Evolutionary conservation across 2,797 vertebrate genomes (phyloP).

Genomic region (Thunnus albacares): DNA sequence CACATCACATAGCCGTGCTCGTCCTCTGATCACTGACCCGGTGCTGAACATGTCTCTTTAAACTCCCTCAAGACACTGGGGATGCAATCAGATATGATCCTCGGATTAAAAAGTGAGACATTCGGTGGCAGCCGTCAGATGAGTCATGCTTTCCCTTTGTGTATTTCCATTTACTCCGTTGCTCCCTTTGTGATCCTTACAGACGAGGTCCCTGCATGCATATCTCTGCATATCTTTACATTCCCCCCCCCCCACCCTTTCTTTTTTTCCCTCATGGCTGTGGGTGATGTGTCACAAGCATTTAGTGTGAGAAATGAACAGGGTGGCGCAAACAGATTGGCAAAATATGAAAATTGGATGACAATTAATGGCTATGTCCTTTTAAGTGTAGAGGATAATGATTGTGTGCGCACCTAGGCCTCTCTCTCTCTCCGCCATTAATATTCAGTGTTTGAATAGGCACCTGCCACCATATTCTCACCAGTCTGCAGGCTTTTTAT

Average conservation of each 20-base stretch:
- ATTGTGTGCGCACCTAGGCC: constrained; percentile 48
- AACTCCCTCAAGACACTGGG: constrained; percentile 59
- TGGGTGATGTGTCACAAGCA: constrained; percentile 57
- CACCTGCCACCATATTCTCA: constrained; percentile 74
- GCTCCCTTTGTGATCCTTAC: constrained; percentile 54
- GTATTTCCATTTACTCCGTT: constrained; percentile 47
- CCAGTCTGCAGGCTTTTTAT: constrained; percentile 68
- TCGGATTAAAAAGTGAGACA: constrained; percentile 52
- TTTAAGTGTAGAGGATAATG: constrained; percentile 72
- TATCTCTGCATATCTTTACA: constrained; percentile 60
- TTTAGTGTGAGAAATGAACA: constrained; percentile 73
- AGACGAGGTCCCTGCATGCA: constrained; percentile 51
- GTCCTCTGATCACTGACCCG: constrained; percentile 72
- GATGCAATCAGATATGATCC: constrained; percentile 65
- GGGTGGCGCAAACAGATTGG: constrained; percentile 69
- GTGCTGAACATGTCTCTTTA: constrained; percentile 54
- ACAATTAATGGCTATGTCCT: constrained; percentile 80
- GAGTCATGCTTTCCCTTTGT: constrained; percentile 58
- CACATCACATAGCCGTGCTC: constrained; percentile 47
- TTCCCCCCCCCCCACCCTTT: not conserved
- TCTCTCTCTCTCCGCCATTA: constrained; percentile 60
- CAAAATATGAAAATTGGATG: constrained; percentile 79
- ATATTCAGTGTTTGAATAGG: constrained; percentile 76
- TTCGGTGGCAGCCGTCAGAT: constrained; percentile 61
- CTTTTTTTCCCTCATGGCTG: not conserved